phyloP scores from a whole-genome alignment of 2,888 invertebrate genomes.

The Machimus rusticus region DNA sequence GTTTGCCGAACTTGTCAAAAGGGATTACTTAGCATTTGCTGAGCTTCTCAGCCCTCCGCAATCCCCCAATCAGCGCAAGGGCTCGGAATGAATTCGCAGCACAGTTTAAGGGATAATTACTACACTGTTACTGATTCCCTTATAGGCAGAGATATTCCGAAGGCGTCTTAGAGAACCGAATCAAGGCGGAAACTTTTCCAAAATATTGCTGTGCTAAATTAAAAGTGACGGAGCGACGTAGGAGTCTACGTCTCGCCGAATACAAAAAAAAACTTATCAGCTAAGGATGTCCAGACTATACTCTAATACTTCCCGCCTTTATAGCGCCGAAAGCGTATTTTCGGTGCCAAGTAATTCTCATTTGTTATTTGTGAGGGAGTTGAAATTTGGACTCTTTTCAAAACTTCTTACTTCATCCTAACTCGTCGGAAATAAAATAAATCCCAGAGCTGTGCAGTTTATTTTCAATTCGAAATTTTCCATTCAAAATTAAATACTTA shows the following conservation, averaged over 20 bases:
- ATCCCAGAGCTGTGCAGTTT: not conserved
- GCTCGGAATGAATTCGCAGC: not conserved
- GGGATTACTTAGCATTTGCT: constrained; percentile 10
- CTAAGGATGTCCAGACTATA: not conserved
- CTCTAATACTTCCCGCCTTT: not conserved
- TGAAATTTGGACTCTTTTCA: constrained; percentile 9
- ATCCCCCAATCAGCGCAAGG: not conserved
- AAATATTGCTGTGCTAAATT: not conserved
- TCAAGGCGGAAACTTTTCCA: not conserved
- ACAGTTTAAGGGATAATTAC: not conserved
- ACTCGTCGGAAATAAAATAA: not conserved
- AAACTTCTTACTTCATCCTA: not conserved
- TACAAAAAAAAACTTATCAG: constrained; percentile 23
- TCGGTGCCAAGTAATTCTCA: constrained; percentile 26
- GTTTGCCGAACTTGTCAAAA: constrained; percentile 20
- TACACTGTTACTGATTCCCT: not conserved
- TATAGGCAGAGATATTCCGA: not conserved
- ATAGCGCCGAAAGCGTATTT: constrained; percentile 15
- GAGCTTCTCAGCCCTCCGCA: not conserved
- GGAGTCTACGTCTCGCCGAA: constrained; percentile 16
- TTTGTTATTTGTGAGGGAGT: constrained; percentile 23
- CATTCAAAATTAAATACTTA: not conserved
- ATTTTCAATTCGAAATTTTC: not conserved
- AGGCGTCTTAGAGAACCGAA: not conserved
- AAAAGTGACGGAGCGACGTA: not conserved